These are phyloP conservation scores for Zaprionus ornatus DNA, from an alignment of 1,140 invertebrate species.

Conservation along the genomic window DNA sequence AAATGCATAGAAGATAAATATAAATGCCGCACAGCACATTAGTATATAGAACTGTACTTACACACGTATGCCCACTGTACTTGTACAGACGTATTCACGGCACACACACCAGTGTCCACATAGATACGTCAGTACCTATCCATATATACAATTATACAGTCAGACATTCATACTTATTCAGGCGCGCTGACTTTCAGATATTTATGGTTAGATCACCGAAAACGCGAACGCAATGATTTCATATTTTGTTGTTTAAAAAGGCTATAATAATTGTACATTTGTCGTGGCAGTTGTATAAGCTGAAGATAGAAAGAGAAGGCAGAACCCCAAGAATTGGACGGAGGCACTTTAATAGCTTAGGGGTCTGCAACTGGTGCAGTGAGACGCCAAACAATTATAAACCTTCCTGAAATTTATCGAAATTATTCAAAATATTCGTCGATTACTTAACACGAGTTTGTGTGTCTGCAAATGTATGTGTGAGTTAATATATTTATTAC, in stretches of 20 bases:
- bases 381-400: background rate
- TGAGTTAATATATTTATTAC: constrained; percentile 10
- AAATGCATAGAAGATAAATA: constrained; percentile 34
- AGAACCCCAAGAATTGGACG: background rate
- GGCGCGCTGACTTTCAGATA: constrained; percentile 19
- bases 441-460: constrained; percentile 10
- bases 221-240: constrained; percentile 6
- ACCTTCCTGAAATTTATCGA: background rate
- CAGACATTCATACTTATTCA: background rate
- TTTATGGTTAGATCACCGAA: constrained; percentile 29
- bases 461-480: background rate
- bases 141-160: background rate
- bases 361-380: background rate
- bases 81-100: background rate
- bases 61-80: constrained; percentile 3
- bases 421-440: background rate
- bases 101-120: background rate
- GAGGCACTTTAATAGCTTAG: background rate
- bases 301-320: background rate
- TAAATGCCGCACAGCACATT: constrained; percentile 22
- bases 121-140: background rate
- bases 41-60: constrained; percentile 5
- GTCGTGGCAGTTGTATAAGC: constrained; percentile 1
- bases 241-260: background rate
- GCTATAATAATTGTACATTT: constrained; percentile 6